Percentiles rank a stretch among this genome's conserved stretches.
These are phyloP conservation scores for Miichthys miiuy DNA, from an alignment of 2,797 vertebrate species.

Conservation along the genomic window DNA sequence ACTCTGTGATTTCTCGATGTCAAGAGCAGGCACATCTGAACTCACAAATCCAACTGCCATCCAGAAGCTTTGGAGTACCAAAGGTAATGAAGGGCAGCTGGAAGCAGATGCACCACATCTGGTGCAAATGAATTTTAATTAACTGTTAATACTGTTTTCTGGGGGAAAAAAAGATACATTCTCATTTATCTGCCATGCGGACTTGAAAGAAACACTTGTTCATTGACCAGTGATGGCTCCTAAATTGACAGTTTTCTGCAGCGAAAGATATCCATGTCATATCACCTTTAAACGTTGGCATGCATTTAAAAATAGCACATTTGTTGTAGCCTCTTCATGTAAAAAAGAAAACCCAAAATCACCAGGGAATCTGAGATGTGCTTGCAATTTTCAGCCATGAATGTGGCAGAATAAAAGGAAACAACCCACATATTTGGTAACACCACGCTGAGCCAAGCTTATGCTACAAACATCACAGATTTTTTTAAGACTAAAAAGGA, in stretches of 20 bases:
- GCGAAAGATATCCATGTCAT: background rate
- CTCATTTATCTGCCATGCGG: too few relatives aligned
- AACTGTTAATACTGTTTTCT: background rate
- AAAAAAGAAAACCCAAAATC: background rate
- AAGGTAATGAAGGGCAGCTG: slow-evolving; percentile 7
- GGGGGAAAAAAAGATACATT: background rate
- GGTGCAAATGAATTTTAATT: slow-evolving; percentile 11
- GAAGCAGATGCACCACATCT: background rate
- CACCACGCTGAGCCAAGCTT: background rate
- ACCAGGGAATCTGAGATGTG: background rate
- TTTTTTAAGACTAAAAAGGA: background rate
- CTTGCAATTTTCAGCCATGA: slow-evolving; percentile 2
- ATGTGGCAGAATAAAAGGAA: slow-evolving; percentile 1
- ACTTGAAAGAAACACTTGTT: slow-evolving; percentile 21
- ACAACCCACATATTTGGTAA: slow-evolving; percentile 17
- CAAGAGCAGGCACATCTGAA: background rate
- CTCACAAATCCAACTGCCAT: background rate
- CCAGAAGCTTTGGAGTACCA: background rate
- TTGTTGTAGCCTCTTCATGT: background rate
- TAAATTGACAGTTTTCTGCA: background rate
- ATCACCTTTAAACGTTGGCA: background rate
- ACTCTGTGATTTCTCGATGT: background rate
- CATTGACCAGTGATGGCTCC: background rate
- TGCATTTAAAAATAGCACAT: background rate
- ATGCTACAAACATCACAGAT: background rate